Conservation (phyloP, 1,140 invertebrate species). For the Lucilia sericata region DNA sequence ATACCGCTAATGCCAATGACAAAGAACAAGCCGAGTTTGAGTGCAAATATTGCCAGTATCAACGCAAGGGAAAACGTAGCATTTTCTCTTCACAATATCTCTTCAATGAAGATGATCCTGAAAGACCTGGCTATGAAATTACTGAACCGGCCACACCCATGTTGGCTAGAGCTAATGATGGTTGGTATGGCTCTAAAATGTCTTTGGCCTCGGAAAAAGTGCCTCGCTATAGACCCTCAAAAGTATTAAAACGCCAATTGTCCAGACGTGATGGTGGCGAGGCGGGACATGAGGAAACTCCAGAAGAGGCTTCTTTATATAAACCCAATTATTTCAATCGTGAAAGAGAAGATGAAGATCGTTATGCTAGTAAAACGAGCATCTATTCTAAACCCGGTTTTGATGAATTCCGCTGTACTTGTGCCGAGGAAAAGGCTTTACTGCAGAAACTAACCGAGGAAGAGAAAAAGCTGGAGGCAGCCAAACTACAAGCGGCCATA, state of each 20-base stretch:
- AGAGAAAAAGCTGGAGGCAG: constrained; percentile 49
- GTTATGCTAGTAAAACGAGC: constrained; percentile 52
- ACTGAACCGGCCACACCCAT: constrained; percentile 74
- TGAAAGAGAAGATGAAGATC: constrained; percentile 63
- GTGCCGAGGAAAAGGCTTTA: constrained; percentile 59
- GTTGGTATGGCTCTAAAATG: constrained; percentile 71
- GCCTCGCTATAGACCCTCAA: constrained; percentile 67
- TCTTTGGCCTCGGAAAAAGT: constrained; percentile 69
- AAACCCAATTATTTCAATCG: constrained; percentile 68
- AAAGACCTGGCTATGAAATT: constrained; percentile 74
- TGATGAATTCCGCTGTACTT: constrained; percentile 57
- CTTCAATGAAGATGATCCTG: constrained; percentile 75
- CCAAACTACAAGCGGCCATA: constrained; percentile 43
- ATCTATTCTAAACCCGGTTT: constrained; percentile 47
- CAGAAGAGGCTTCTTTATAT: constrained; percentile 1
- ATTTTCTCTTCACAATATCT: constrained; percentile 75
- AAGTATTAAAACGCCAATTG: constrained; percentile 67
- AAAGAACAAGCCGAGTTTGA: constrained; percentile 68
- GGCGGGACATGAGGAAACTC: constrained; percentile 34
- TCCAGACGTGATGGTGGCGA: constrained; percentile 46
- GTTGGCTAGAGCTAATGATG: constrained; percentile 76
- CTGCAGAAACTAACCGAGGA: constrained; percentile 56
- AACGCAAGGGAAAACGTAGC: constrained; percentile 65
- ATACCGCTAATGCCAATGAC: constrained; percentile 56
- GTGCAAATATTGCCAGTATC: constrained; percentile 61